phyloP scores from a whole-genome alignment of 2,113 vertebrate species.

The Lampris megalopsis region DNA sequence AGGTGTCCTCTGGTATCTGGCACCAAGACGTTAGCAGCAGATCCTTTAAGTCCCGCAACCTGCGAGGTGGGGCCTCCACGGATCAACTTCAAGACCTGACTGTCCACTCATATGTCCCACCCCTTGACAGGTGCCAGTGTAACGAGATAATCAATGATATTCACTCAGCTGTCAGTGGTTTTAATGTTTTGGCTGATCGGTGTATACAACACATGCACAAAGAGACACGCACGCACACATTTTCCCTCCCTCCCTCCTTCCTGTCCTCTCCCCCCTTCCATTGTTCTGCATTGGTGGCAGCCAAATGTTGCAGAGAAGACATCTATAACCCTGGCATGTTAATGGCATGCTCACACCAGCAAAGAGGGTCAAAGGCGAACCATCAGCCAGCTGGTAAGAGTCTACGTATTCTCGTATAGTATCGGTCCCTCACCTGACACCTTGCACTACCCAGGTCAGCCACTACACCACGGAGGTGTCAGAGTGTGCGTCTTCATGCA shows the following conservation, averaged over 20 bases:
- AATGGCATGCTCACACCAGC: constrained; percentile 38
- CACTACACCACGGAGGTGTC: constrained; percentile 7
- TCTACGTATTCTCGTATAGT: constrained; percentile 10
- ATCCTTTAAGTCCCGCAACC: too few relatives aligned
- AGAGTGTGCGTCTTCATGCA: neutral
- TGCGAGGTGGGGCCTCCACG: too few relatives aligned
- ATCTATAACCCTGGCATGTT: constrained; percentile 58
- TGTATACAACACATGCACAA: neutral
- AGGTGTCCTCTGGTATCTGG: too few relatives aligned
- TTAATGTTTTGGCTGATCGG: too few relatives aligned
- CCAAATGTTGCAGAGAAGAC: constrained; percentile 56
- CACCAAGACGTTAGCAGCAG: too few relatives aligned
- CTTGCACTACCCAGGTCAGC: constrained; percentile 3
- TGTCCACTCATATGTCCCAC: too few relatives aligned
- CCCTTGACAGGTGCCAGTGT: too few relatives aligned
- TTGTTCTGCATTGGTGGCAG: constrained; percentile 53
- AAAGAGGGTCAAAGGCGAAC: constrained; percentile 58
- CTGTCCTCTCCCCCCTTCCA: neutral
- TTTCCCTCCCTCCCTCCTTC: constrained; percentile 19
- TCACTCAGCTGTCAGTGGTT: too few relatives aligned
- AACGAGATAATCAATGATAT: too few relatives aligned
- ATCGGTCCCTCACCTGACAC: constrained; percentile 47
- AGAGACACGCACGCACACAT: constrained; percentile 6
- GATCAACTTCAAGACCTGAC: too few relatives aligned
- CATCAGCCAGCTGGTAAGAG: constrained; percentile 46